Base-by-base conservation (phyloP, 2,888 invertebrate species). In the Prenolepis imparis region DNA sequence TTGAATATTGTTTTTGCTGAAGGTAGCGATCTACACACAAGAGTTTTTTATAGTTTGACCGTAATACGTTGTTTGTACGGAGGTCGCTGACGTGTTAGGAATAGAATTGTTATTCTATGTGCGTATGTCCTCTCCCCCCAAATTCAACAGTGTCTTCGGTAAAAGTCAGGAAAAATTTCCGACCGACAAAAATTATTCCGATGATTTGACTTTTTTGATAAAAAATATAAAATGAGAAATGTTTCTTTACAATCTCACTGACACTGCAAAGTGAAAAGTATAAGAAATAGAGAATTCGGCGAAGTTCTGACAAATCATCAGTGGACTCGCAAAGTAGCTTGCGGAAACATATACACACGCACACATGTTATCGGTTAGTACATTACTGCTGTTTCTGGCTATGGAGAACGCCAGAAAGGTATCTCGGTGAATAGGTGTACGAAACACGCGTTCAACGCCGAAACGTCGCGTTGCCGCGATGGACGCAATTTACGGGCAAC, bases 401-500 rank as follows among this genome's bases (percentile, higher is more conserved):
- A 28, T 28, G 36, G 21, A 36, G 64, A 48, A 74, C 18, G 44
- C 28, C 24, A 59, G 78, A 44, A 80, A 80, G 72, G 57, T 36
- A 70, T 59, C 41, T n/a, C 52, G 52, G n/a, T 52, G 39, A 41
- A 6, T 6, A 44, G 41, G 32, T 52, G n/a, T 59, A 59, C 78
- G 78, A 59, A 59, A 72, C 59, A 80, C 59, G 72, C 36, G 59
- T 80, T 57, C 68, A 68, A 9, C 44, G 36, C 28, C 61, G 39
- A 52, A 74, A 74, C 28, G 52, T 63, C 52, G 70, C 57, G 39
- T 39, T 64, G 82, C 24, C 61, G 44, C 64, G 84, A 74, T 84
- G 77, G 67, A 73, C 39, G 75, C 87, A 90, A 90, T 90, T 90
- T 90, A 89, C 87, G 86, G 90, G 90, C 90, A 89, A 84, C 88